These are phyloP conservation scores for Patella pellucida DNA, from an alignment of 2,888 invertebrate species.

Conservation along the genomic window DNA sequence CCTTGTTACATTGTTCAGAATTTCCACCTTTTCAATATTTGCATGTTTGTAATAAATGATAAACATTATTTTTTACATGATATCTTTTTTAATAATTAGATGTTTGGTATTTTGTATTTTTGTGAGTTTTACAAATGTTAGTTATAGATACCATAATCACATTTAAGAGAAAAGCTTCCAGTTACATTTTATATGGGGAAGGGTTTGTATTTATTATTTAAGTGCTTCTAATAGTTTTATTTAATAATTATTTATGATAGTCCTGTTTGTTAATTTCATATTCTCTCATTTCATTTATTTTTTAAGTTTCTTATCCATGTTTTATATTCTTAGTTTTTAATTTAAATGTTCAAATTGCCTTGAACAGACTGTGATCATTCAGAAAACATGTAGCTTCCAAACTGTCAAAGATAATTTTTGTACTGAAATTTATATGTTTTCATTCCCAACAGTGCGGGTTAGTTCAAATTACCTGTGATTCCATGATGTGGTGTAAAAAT, in stretches of 20 bases:
- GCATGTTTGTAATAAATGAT: constrained; percentile 26
- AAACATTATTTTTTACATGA: constrained; percentile 29
- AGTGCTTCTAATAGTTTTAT: constrained; percentile 9
- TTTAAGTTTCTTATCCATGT: constrained; percentile 18
- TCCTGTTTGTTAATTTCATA: constrained; percentile 7
- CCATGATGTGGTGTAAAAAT: neutral
- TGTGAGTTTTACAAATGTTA: constrained; percentile 18
- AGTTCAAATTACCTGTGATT: constrained; percentile 3
- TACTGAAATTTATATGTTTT: neutral
- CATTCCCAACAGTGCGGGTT: constrained; percentile 9
- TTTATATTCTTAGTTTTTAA: constrained; percentile 16
- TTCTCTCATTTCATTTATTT: constrained; percentile 10
- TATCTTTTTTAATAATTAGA: constrained; percentile 24
- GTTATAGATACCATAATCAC: constrained; percentile 18
- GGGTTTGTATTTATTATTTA: constrained; percentile 17
- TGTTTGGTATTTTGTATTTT: constrained; percentile 30
- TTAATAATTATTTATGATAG: neutral
- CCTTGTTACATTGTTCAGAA: constrained; percentile 27
- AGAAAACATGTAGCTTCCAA: constrained; percentile 3
- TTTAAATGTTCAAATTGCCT: constrained; percentile 30
- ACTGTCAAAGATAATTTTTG: constrained; percentile 1
- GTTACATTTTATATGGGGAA: constrained; percentile 24
- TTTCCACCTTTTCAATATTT: constrained; percentile 29
- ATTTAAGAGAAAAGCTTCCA: constrained; percentile 22
- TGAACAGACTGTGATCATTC: constrained; percentile 6